A percentile compares a stretch with the other conserved stretches of the same genome.
Conservation (phyloP, 2,888 invertebrate genomes). For the Eulithis testata region DNA sequence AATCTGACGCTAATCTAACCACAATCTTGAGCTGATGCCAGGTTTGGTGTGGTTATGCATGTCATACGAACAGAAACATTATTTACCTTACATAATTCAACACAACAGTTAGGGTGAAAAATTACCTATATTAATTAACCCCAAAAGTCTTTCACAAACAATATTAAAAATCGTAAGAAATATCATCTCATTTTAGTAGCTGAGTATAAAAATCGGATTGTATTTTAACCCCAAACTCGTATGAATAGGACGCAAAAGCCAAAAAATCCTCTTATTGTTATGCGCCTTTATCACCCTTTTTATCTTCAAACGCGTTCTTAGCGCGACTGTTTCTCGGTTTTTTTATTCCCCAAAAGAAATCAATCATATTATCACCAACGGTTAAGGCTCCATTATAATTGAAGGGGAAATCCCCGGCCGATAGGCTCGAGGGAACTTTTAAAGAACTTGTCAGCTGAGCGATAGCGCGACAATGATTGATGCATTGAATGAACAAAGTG, state of each 20-base stretch:
- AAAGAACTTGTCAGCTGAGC: conserved; percentile 54
- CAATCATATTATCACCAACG: conserved; percentile 53
- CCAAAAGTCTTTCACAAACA: too few species aligned
- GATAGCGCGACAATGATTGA: conserved; percentile 58
- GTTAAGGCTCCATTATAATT: conserved; percentile 51
- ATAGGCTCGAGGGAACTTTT: conserved; percentile 54
- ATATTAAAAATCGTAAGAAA: too few species aligned
- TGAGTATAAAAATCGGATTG: not conserved
- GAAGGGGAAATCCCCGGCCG: conserved; percentile 56
- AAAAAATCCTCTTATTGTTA: conserved; percentile 8
- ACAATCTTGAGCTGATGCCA: conserved; percentile 25
- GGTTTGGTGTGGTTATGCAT: not conserved
- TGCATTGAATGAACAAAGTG: conserved; percentile 55
- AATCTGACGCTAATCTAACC: conserved; percentile 20
- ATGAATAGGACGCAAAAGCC: conserved; percentile 1
- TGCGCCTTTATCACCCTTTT: conserved; percentile 11
- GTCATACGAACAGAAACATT: too few species aligned
- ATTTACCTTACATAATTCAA: too few species aligned
- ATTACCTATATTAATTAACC: too few species aligned
- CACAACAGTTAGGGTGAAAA: too few species aligned
- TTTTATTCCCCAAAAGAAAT: conserved; percentile 43
- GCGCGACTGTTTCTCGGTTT: conserved; percentile 2
- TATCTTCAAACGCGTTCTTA: conserved; percentile 3
- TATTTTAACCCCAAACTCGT: not conserved
- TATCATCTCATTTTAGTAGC: too few species aligned